Percentiles rank a stretch among this genome's conserved stretches.
These are phyloP conservation scores for Drosophila neoperkinsi DNA, from an alignment of 2,888 invertebrate species.

Conservation along the genomic window DNA sequence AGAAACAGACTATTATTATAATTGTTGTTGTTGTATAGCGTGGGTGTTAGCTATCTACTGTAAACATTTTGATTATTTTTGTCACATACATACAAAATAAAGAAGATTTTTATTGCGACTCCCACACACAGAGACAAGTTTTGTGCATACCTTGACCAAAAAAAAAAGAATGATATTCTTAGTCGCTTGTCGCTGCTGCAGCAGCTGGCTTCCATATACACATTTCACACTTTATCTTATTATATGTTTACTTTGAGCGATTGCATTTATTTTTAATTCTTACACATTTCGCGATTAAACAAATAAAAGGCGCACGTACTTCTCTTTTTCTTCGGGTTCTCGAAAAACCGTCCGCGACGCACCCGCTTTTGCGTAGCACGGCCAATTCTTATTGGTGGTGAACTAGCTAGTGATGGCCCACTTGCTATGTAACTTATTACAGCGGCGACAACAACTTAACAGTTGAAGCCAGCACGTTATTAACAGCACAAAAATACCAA, in stretches of 20 bases:
- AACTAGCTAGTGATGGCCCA: slow-evolving; percentile 43
- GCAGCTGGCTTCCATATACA: slow-evolving; percentile 36
- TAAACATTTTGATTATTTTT: slow-evolving; percentile 53
- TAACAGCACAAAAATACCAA: slow-evolving; percentile 17
- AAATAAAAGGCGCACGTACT: slow-evolving; percentile 48
- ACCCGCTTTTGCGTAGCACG: slow-evolving; percentile 24
- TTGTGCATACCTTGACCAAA: slow-evolving; percentile 60
- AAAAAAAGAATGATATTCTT: slow-evolving; percentile 41
- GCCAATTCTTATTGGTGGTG: slow-evolving; percentile 37
- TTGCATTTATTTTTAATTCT: slow-evolving; percentile 49
- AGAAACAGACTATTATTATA: slow-evolving; percentile 1
- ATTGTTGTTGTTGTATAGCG: slow-evolving; percentile 12
- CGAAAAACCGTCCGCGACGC: slow-evolving; percentile 31
- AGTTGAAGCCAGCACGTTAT: slow-evolving; percentile 10
- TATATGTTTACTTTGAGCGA: slow-evolving; percentile 55
- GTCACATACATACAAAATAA: slow-evolving; percentile 60
- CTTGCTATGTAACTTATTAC: slow-evolving; percentile 2
- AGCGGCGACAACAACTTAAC: slow-evolving; percentile 14
- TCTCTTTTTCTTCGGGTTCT: slow-evolving; percentile 3
- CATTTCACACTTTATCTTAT: slow-evolving; percentile 62
- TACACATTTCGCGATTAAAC: slow-evolving; percentile 64
- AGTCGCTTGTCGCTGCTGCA: slow-evolving; percentile 43
- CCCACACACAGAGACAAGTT: slow-evolving; percentile 69
- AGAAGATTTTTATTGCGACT: slow-evolving; percentile 71
- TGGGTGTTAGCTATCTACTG: slow-evolving; percentile 13